Base-by-base conservation (phyloP, 2,888 invertebrate genomes). In the Microplitis manilae region DNA sequence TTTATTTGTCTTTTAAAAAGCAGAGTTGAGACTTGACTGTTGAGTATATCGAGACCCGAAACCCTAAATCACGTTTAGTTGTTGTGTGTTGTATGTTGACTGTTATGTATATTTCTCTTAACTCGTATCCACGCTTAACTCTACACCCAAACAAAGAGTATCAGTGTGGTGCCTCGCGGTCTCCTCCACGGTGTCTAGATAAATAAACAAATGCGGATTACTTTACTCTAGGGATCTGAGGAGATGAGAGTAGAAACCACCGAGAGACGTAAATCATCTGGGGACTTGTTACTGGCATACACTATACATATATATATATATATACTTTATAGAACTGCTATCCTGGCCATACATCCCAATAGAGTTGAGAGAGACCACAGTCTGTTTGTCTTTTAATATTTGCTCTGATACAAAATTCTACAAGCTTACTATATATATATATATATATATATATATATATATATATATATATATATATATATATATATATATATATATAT, bases 181-280 rank as follows among this genome's bases (percentile, higher is more conserved):
- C 81, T 83, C 80, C 82, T 80, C 79, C 80, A 81, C 50, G 83
- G 82, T 85, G 86, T 84, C 83, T 83, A 83, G 84, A 86, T 87
- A 87, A 89, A 89, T 89, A 88, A 89, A 88, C 88, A 88, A 89
- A 88, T 87, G 86, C 86, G 86, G 88, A 89, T 89, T 89, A 89
- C 87, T 85, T 80, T 86, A 76, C 83, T 81, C 81, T 83, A 84
- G 85, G 79, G 82, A 83, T 80, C 80, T 83, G 82, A 50, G 50
- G 13, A 50, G 50, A 50, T 50, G 50, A 50, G 50, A 50, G 50
- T 50, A 50, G 50, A 30, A 30, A 30, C 30, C 30, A 30, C 30
- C 4, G 30, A 50, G 50, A 30, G 38, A 65, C 79, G 86, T 89
- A 89, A 89, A 89, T 89, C 89, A 88, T 88, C 86, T 83, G 82